phyloP scores from a whole-genome alignment of 2,888 invertebrate species.

The Carcina quercana region DNA sequence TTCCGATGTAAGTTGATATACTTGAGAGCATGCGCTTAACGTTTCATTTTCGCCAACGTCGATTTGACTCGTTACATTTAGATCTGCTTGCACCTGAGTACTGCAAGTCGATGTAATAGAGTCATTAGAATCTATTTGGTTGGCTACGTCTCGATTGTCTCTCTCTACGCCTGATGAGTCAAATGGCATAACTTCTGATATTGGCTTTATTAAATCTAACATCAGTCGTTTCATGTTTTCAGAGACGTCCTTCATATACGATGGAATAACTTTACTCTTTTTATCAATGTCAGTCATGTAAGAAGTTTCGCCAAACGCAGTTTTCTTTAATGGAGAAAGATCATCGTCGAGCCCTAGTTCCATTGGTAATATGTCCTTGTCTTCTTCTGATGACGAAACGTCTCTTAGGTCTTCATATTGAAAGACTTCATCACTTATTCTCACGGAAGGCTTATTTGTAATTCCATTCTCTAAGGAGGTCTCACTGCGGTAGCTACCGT shows the following conservation, averaged over 20 bases:
- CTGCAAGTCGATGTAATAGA: slow-evolving; percentile 30
- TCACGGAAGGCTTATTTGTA: slow-evolving; percentile 24
- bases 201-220: slow-evolving; percentile 55
- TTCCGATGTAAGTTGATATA: no score
- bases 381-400: no score
- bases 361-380: no score
- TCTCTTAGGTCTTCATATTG: no score
- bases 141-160: slow-evolving; percentile 14
- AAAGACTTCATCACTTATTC: slow-evolving; percentile 46
- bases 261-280: slow-evolving; percentile 48
- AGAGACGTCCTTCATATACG: slow-evolving; percentile 40
- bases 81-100: slow-evolving; percentile 47
- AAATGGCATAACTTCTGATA: slow-evolving; percentile 35
- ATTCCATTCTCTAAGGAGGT: no score
- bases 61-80: slow-evolving; percentile 50
- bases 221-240: slow-evolving; percentile 52
- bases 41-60: no score
- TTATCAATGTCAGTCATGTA: slow-evolving; percentile 32
- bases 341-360: slow-evolving; percentile 18
- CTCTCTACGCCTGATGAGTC: slow-evolving; percentile 10
- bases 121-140: background rate
- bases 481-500: no score
- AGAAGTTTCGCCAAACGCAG: slow-evolving; percentile 38
- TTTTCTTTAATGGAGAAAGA: slow-evolving; percentile 40
- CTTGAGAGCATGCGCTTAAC: no score